These are phyloP conservation scores for Eupithecia dodoneata DNA, from an alignment of 2,888 invertebrate species.

Conservation along the genomic window DNA sequence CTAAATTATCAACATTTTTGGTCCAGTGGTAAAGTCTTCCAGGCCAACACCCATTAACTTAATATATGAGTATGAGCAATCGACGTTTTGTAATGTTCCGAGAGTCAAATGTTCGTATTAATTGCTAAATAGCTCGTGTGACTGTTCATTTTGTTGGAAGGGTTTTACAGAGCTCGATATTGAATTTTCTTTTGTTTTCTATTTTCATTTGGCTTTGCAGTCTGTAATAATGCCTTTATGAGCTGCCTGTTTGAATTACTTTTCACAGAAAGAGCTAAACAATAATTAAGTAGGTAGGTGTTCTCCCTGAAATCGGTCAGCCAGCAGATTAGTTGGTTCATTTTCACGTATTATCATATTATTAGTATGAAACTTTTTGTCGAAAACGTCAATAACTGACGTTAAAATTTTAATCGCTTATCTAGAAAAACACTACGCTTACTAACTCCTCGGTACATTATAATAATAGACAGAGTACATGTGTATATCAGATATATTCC, in stretches of 20 bases:
- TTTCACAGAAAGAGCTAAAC: background rate
- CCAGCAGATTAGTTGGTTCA: too few species aligned
- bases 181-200: constrained; percentile 1
- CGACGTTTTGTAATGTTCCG: constrained; percentile 67
- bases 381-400: too few species aligned
- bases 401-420: too few species aligned
- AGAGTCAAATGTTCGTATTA: constrained; percentile 59
- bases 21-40: constrained; percentile 16
- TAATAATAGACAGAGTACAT: background rate
- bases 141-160: constrained; percentile 57
- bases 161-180: background rate
- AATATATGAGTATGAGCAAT: constrained; percentile 73
- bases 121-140: constrained; percentile 67
- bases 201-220: background rate
- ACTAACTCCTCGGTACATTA: too few species aligned
- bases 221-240: background rate
- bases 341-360: too few species aligned
- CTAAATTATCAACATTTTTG: background rate
- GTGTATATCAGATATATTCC: background rate
- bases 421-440: too few species aligned
- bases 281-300: too few species aligned
- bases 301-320: too few species aligned
- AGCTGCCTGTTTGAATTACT: background rate
- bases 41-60: constrained; percentile 68
- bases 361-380: too few species aligned